Base-by-base conservation (phyloP, 2,797 vertebrate genomes). In the Propithecus perrieri region DNA sequence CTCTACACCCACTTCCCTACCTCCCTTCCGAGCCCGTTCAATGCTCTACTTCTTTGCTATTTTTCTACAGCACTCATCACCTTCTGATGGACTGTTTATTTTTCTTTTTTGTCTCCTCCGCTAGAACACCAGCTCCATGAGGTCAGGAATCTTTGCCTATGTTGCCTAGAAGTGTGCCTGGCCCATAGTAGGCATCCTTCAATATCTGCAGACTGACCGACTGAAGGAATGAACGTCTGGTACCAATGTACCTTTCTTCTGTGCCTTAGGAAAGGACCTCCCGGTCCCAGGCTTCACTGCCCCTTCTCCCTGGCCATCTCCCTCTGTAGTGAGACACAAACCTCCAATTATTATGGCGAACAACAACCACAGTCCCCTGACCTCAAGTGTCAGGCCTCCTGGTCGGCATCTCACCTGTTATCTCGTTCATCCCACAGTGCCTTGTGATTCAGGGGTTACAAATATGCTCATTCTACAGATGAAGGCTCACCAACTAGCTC, bases 401-500 rank as follows among this genome's bases (percentile, higher is more conserved):
- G 20, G 43, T 15, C 41, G 30, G 35, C 22, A 28, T 30, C 67
- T 71, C 4, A 48, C 20, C 46, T 78, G n/a, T 20, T 69, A 43
- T 38, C 33, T 81, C 41, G 4, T 67, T 78, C 43, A 69, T 76
- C 33, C 65, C 4, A 24, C 1, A 5, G 33, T 1, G 10, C 15
- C 48, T 71, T 26, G 53, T 87, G 85, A 88, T 71, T 38, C 83
- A 74, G 26, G 7, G 15, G n/a, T 72, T 61, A 75, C 72, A 43
- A 79, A 76, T n/a, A 33, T 48, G 65, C 26, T 94, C 14, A 33
- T 84, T 94, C 90, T 86, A 57, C 43, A 96, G 61, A 88, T 28
- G 15, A 84, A 75, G 30, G 7, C 18, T 94, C 76, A 65, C 14
- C 71, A 78, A 43, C 18, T 48, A 65, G 18, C 65, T 83, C 61